Base-by-base conservation (phyloP, 2,888 invertebrate species). In the Cosmorhoe ocellata region DNA sequence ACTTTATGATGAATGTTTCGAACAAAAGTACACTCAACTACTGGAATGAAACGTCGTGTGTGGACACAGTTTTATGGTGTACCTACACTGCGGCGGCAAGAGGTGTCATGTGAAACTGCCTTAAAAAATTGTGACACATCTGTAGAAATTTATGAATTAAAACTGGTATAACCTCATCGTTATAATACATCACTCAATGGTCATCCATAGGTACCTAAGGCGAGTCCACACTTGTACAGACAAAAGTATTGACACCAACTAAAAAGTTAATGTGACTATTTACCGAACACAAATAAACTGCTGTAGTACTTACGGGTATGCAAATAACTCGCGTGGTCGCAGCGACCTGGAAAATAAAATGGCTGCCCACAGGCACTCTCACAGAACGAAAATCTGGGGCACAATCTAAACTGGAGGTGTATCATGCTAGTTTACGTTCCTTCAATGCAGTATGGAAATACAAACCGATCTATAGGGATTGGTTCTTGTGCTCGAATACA, bases 241-340 rank as follows among this genome's bases (percentile, higher is more conserved):
- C n/a, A n/a, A n/a, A n/a, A n/a, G n/a, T n/a, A n/a, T 4, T 24
- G 24, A 7, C 6, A 30, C 11, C 11, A 11, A 11, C 36, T 36
- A 3, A 36, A n/a, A n/a, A 24, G 24, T 36, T 24, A n/a, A 24
- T 36, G 11, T 30, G 11, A 30, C 5, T 36, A 11, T 36, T 10
- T 24, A n/a, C 22, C 31, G n/a, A 32, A 13, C 32, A 26, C 32
- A 41, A 10, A 53, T 45, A 53, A 48, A 54, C 75, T 72, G 66
- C 69, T 74, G 76, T 76, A 79, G 74, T 74, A n/a, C n/a, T n/a
- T n/a, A 79, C 63, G 67, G 71, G 69, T 63, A 76, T 79, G 73
- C 74, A 74, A 79, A 79, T 74, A 74, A 59, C 67, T 69, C 59
- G 70, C 69, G 69, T 71, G 71, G 74, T 67, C 67, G 64, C 64